A percentile compares a stretch with the other conserved stretches of the same genome.
These are phyloP conservation scores for Hipparchia sbordonii DNA, from an alignment of 2,888 invertebrate species.

Conservation along the genomic window DNA sequence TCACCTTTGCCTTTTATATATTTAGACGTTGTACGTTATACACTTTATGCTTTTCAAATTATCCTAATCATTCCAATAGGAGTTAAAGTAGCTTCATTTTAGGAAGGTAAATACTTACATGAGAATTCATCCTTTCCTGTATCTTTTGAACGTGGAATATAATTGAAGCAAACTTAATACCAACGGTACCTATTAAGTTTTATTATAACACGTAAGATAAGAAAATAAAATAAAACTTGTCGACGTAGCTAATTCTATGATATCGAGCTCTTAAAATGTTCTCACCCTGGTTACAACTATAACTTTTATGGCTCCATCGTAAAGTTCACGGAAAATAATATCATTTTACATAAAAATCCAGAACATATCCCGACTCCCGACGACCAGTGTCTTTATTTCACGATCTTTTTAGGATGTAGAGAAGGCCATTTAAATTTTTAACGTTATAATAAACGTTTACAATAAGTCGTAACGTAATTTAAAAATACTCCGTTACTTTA, in stretches of 20 bases:
- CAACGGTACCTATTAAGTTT: not conserved
- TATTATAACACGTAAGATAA: slow-evolving; percentile 13
- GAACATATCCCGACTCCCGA: slow-evolving; percentile 13
- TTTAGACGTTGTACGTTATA: too few species aligned
- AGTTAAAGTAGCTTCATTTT: too few species aligned
- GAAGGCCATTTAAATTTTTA: not conserved
- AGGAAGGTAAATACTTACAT: too few species aligned
- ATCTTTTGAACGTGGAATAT: not conserved
- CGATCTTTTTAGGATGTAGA: not conserved
- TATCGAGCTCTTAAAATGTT: slow-evolving; percentile 8
- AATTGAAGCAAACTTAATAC: not conserved
- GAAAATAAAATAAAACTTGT: slow-evolving; percentile 25
- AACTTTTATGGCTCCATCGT: slow-evolving; percentile 38
- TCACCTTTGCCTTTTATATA: too few species aligned
- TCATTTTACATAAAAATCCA: slow-evolving; percentile 44
- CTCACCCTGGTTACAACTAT: slow-evolving; percentile 23
- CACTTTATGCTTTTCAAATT: too few species aligned
- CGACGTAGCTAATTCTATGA: slow-evolving; percentile 20
- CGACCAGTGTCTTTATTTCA: slow-evolving; percentile 40
- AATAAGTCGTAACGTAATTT: too few species aligned
- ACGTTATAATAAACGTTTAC: not conserved
- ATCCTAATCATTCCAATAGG: too few species aligned
- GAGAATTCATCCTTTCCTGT: not conserved
- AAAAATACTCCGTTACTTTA: too few species aligned
- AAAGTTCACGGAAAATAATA: slow-evolving; percentile 44